Percentiles rank a stretch among this genome's conserved stretches.
Evolutionary conservation across 2,888 invertebrate species (phyloP).

Genomic region (Calephelis perditalis): DNA sequence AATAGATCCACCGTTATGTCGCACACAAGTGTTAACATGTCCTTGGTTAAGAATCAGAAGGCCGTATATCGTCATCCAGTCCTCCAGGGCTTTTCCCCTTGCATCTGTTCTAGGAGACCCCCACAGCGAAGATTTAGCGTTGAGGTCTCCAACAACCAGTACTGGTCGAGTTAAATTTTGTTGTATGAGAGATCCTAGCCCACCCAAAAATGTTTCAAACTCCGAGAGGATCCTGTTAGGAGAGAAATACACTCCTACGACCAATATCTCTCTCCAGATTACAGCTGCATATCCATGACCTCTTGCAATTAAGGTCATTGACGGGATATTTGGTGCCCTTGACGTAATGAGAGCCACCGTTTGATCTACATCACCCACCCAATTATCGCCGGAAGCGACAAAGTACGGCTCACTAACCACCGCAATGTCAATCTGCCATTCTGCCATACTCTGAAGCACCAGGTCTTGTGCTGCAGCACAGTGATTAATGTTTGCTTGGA

Average conservation of each 20-base stretch:
- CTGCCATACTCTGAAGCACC: not conserved
- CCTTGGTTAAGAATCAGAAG: conserved; percentile 25
- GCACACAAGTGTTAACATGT: conserved; percentile 12
- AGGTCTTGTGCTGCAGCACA: not conserved
- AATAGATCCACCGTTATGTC: conserved; percentile 27
- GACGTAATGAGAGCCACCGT: not conserved
- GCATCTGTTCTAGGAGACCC: conserved; percentile 21
- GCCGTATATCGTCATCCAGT: conserved; percentile 20
- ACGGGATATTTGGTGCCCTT: not conserved
- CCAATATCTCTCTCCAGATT: not conserved
- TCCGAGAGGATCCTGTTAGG: not conserved
- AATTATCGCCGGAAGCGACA: not conserved
- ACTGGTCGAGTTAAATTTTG: not conserved
- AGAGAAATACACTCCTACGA: not conserved
- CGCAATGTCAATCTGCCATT: not conserved
- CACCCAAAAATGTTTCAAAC: not conserved
- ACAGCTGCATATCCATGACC: not conserved
- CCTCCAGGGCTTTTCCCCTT: conserved; percentile 21
- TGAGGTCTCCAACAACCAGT: not conserved
- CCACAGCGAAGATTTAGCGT: conserved; percentile 17
- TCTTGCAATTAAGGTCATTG: not conserved
- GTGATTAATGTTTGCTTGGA: conserved; percentile 1
- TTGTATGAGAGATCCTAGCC: not conserved
- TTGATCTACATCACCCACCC: not conserved
- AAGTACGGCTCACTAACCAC: not conserved